These are phyloP conservation scores for Aelia acuminata DNA, from an alignment of 2,888 invertebrate species.

Conservation along the genomic window DNA sequence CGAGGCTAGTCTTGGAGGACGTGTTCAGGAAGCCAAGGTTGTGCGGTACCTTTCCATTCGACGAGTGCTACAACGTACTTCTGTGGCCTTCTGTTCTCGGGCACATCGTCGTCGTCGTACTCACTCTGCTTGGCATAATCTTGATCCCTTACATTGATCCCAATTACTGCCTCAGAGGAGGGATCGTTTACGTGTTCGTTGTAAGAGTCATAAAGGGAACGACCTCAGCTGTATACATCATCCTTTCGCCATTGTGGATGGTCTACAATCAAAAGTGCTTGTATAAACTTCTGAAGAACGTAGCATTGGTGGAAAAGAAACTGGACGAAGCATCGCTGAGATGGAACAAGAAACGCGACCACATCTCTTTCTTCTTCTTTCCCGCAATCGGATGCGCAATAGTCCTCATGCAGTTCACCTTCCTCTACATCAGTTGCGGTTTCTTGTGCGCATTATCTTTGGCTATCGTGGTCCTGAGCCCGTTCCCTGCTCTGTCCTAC, in stretches of 20 bases:
- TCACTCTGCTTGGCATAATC: neutral
- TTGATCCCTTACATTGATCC: neutral
- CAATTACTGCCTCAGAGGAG: neutral
- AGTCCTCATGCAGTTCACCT: neutral
- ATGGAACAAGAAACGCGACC: neutral
- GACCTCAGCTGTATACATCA: neutral
- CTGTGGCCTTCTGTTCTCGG: neutral
- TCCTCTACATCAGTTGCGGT: neutral
- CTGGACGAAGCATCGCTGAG: neutral
- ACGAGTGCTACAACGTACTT: neutral
- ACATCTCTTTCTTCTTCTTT: neutral
- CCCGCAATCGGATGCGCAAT: neutral
- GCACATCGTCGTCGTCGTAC: neutral
- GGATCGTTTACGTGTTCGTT: neutral
- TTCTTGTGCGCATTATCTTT: neutral
- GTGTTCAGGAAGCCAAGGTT: neutral
- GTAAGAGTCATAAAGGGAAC: neutral
- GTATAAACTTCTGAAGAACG: neutral
- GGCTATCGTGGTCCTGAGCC: neutral
- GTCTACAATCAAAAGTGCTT: neutral
- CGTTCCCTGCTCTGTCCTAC: neutral
- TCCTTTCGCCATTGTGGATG: neutral
- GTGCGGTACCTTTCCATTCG: neutral
- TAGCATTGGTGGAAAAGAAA: neutral
- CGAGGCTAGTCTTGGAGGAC: neutral